Conservation (phyloP, 1,140 invertebrate genomes). For the Aphaenogaster floridana region DNA sequence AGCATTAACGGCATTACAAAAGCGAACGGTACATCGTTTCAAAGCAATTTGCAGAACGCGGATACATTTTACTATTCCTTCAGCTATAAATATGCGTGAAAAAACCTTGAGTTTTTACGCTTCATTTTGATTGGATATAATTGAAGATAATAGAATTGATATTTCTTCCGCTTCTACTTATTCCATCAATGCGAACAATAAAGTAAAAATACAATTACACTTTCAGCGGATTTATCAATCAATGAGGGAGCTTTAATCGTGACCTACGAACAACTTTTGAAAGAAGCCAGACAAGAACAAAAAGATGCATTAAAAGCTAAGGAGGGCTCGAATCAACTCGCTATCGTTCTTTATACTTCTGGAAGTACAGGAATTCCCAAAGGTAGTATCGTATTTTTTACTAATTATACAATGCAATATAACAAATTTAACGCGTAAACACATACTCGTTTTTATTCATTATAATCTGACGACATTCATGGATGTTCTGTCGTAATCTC, state of each 20-base stretch:
- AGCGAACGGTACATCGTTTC: neutral
- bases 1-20: neutral
- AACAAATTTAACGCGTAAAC: neutral
- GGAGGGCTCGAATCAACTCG: slow-evolving; percentile 87
- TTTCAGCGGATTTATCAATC: slow-evolving; percentile 78
- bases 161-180: slow-evolving; percentile 1
- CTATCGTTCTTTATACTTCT: slow-evolving; percentile 96
- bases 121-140: slow-evolving; percentile 1
- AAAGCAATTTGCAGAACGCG: neutral
- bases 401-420: neutral
- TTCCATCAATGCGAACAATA: neutral
- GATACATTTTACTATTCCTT: slow-evolving; percentile 23
- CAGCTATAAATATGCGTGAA: neutral
- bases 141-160: slow-evolving; percentile 7
- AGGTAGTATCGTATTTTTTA: slow-evolving; percentile 86
- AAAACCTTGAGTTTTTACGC: neutral
- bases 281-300: slow-evolving; percentile 84
- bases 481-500: neutral
- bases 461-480: neutral
- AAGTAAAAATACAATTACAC: neutral
- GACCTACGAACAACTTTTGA: slow-evolving; percentile 85
- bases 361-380: slow-evolving; percentile 97
- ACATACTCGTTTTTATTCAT: neutral
- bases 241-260: slow-evolving; percentile 83
- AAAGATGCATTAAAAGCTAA: slow-evolving; percentile 78